Conservation (phyloP, 1,140 invertebrate genomes). For the Lepidotrigona ventralis region DNA sequence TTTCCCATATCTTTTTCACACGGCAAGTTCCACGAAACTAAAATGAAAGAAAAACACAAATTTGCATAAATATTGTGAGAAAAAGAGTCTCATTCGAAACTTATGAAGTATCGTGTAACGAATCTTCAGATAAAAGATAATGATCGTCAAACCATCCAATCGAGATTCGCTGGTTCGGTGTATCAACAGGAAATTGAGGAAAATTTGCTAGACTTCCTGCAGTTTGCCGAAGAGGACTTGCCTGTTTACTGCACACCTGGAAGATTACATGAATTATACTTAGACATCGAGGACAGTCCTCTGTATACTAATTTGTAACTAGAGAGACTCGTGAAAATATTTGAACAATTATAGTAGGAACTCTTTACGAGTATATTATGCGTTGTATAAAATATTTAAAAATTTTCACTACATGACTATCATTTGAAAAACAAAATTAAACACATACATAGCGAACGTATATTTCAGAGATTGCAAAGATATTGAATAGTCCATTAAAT, state of each 20-base stretch:
- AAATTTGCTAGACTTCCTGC: constrained; percentile 58
- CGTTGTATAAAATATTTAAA: background rate
- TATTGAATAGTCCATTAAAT: too few relatives aligned
- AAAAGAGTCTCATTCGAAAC: too few relatives aligned
- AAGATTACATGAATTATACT: constrained; percentile 50
- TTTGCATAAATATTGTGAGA: too few relatives aligned
- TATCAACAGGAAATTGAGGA: constrained; percentile 61
- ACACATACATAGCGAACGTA: too few relatives aligned
- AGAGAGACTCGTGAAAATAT: background rate
- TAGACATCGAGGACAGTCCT: constrained; percentile 50
- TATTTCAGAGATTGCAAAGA: too few relatives aligned
- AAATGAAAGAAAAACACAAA: background rate
- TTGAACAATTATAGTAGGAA: background rate
- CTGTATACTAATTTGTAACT: constrained; percentile 37
- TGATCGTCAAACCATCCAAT: constrained; percentile 50
- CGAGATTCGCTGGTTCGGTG: constrained; percentile 47
- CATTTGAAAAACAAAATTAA: too few relatives aligned
- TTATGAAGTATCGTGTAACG: background rate
- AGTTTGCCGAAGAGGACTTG: constrained; percentile 58
- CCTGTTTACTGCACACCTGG: constrained; percentile 60
- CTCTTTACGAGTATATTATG: background rate
- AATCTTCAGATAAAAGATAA: constrained; percentile 40
- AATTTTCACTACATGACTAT: background rate
- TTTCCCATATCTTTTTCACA: background rate
- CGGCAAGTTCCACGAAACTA: background rate